A percentile compares a stretch with the other conserved stretches of the same genome.
Evolutionary conservation across 2,888 invertebrate species (phyloP).

Genomic region (Noctua janthe): DNA sequence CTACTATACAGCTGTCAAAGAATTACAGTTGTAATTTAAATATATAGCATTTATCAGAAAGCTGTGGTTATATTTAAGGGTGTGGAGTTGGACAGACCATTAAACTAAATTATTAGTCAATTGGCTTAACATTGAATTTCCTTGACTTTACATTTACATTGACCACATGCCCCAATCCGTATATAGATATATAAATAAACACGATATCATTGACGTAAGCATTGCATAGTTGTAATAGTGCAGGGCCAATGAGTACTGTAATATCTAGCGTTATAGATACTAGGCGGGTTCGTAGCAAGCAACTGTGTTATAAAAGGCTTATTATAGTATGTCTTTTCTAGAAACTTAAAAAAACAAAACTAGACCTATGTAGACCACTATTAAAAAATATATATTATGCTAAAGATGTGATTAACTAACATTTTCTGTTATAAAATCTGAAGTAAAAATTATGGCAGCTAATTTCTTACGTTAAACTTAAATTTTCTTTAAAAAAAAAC

Average conservation of each 20-base stretch:
- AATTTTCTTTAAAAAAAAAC: background rate
- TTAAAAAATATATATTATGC: background rate
- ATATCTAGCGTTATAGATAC: slow-evolving; percentile 68
- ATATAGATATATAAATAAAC: slow-evolving; percentile 64
- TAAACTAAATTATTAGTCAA: background rate
- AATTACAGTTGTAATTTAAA: background rate
- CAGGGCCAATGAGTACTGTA: slow-evolving; percentile 82
- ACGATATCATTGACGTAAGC: slow-evolving; percentile 74
- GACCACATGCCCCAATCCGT: slow-evolving; percentile 43
- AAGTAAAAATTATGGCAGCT: slow-evolving; percentile 39
- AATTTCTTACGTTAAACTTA: background rate
- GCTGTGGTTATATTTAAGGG: background rate
- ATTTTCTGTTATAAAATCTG: background rate
- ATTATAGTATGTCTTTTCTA: slow-evolving; percentile 69
- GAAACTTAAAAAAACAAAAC: background rate
- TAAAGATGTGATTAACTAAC: background rate
- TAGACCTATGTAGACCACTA: background rate
- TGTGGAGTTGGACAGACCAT: background rate
- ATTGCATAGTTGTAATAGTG: slow-evolving; percentile 74
- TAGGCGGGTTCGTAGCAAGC: slow-evolving; percentile 71
- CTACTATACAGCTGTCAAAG: background rate
- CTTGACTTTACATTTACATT: slow-evolving; percentile 26
- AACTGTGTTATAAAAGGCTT: slow-evolving; percentile 71
- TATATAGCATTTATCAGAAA: background rate
- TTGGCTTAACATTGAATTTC: background rate